phyloP scores from a whole-genome alignment of 2,888 invertebrate genomes.

The Lasioglossum leucozonium region DNA sequence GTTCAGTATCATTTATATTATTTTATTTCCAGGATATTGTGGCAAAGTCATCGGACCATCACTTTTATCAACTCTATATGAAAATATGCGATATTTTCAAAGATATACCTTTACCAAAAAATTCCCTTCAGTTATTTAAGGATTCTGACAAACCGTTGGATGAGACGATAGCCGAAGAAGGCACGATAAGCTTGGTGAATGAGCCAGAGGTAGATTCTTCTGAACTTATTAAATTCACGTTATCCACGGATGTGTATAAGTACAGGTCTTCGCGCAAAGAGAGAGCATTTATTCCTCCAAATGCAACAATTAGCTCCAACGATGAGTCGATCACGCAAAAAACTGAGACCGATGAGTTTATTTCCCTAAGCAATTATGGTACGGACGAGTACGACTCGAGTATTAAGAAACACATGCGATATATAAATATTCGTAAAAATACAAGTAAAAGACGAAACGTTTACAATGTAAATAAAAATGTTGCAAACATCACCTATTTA shows the following conservation, averaged over 20 bases:
- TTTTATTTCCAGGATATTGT: slow-evolving; percentile 68
- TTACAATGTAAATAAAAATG: neutral
- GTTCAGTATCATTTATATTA: slow-evolving; percentile 2
- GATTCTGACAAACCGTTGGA: slow-evolving; percentile 31
- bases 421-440: slow-evolving; percentile 29
- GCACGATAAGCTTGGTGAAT: neutral
- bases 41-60: slow-evolving; percentile 53
- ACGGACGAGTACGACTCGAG: slow-evolving; percentile 24
- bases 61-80: slow-evolving; percentile 72
- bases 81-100: slow-evolving; percentile 65
- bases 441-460: neutral
- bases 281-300: slow-evolving; percentile 78
- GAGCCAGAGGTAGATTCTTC: neutral
- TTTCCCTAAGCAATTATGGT: slow-evolving; percentile 71
- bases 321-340: neutral
- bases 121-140: slow-evolving; percentile 41
- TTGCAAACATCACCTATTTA: slow-evolving; percentile 65
- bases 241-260: slow-evolving; percentile 76
- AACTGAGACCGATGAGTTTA: slow-evolving; percentile 69
- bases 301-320: slow-evolving; percentile 26
- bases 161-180: slow-evolving; percentile 7
- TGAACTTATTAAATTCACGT: slow-evolving; percentile 10
- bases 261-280: slow-evolving; percentile 77
- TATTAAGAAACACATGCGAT: slow-evolving; percentile 37
- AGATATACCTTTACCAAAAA: slow-evolving; percentile 45